Evolutionary conservation across 2,888 invertebrate species (phyloP), one percentile per base, ranked within the genome.

Genomic region (Trichogramma evanescens): DNA sequence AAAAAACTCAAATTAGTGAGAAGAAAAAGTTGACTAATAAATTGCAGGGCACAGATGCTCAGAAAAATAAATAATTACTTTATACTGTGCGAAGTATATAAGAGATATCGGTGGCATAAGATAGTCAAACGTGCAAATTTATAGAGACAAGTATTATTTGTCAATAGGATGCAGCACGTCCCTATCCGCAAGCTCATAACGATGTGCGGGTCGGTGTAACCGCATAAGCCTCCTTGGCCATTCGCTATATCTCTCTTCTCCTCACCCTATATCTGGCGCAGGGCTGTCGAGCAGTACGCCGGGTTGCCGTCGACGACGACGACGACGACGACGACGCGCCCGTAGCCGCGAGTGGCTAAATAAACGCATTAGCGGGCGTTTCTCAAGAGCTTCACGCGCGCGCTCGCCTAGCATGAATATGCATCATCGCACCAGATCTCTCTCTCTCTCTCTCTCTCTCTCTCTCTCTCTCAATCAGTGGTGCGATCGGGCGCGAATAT

Each of bases 331-430:
- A 26, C 53, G 41, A 48, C 58, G 56, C 56, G 54, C 50, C 59
- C 63, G 51, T 59, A 59, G 57, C 63, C 57, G 54, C 63, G 46
- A 54, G 58, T 49, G 58, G 49, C 66, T 63, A 65, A 67, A 69
- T 63, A 68, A 70, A 71, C 69, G 67, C 65, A 66, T 66, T 65
- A 69, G 26, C 26, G 26, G 26, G 26, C 26, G 26, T 26, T 26
- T 26, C 26, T 26, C 26, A 26, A 26, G 26, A 26, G 26, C 26
- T 26, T 26, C 26, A 26, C 9, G 26, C 41, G 5, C 6, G 48
- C 10, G 6, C 10, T 10, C 10, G 45, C 10, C 7, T 45, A 13
- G 26, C 26, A 48, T 48, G 10, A 5, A 48, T 48, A 10, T 5
- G 26, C 48, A 10, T 48, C 48, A 13, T 48, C 10, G 10, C 48